Evolutionary conservation across 2,797 vertebrate genomes (phyloP), one percentile per base, ranked within the genome.

Genomic region (Gadopsis bispinosus): DNA sequence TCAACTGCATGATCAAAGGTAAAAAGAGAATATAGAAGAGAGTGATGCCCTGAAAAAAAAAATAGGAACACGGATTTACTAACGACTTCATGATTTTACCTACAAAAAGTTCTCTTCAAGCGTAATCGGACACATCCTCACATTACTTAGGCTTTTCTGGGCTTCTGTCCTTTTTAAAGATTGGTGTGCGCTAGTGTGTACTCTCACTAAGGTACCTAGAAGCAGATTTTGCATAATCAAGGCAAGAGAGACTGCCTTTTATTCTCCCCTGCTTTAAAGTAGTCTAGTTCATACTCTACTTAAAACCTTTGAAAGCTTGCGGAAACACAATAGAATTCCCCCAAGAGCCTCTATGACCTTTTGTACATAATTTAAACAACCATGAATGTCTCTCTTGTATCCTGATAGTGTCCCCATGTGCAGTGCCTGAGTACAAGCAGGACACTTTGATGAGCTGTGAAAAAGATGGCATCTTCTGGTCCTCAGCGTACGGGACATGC

Each of bases 1-100:
- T 94, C 94, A 80, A 71, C 78, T 77, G 26, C 39, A 87, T 89
- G 91, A 91, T 93, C 90, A 87, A 90, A 92, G 87, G 84, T 81
- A 84, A 63, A 48, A 87, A 71, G 76, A 74, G 39, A 73, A 73
- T 33, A 60, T 68, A 75, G 66, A 60, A 73, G 79, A 26, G 61
- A 80, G 56, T 47, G 68, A 65, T 77, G 70, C 31, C 0, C 26
- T 26, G 26, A 26, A 33, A 22, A 68, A 72, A 48, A 26, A 66
- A 84, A 53, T n/a, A 50, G 3, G 7, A 63, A 43, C 43, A 41
- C 10, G 7, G 17, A 39, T 73, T 73, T 43, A 55, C 13, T 2
- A 11, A 63, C 73, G 50, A 73, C 61, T 29, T 66, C 3, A 26
- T 41, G 14, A 26, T 75, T 39, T 63, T 20, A 55, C 56, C 43